Evolutionary conservation across 2,797 vertebrate genomes (phyloP).

Genomic region (Orestias chungarensis): DNA sequence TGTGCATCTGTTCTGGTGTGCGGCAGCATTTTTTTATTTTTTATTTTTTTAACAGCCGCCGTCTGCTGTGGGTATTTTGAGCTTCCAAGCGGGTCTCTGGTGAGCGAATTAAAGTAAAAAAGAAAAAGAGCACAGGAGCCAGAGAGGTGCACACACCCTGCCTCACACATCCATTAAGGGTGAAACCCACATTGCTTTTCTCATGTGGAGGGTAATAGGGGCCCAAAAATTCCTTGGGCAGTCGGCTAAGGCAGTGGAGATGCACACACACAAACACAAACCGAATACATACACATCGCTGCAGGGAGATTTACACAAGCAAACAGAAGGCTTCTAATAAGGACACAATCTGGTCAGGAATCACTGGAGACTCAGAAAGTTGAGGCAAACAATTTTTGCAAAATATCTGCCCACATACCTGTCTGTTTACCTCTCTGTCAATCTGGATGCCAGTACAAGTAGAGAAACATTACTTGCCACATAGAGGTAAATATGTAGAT

Average conservation of each 20-base stretch:
- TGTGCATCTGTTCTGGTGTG: slow-evolving; percentile 16
- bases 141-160: slow-evolving; percentile 23
- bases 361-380: slow-evolving; percentile 39
- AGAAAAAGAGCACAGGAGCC: slow-evolving; percentile 18
- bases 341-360: slow-evolving; percentile 52
- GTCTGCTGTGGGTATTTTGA: slow-evolving; percentile 57
- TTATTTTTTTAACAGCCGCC: slow-evolving; percentile 26
- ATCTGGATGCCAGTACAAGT: slow-evolving; percentile 4
- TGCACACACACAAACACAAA: slow-evolving; percentile 2
- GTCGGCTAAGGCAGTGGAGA: slow-evolving; percentile 7
- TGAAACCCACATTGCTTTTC: slow-evolving; percentile 44
- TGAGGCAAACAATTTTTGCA: slow-evolving; percentile 24
- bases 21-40: slow-evolving; percentile 15
- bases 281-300: slow-evolving; percentile 15
- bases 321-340: slow-evolving; percentile 57
- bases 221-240: slow-evolving; percentile 43
- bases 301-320: slow-evolving; percentile 36
- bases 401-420: slow-evolving; percentile 20
- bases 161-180: slow-evolving; percentile 56
- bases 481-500: slow-evolving; percentile 14
- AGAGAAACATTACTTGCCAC: slow-evolving; percentile 15
- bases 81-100: slow-evolving; percentile 55
- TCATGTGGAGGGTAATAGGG: slow-evolving; percentile 55
- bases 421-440: slow-evolving; percentile 14
- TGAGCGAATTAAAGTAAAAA: slow-evolving; percentile 48